Percentiles rank a stretch among this genome's conserved stretches.
Conservation (phyloP, 2,888 invertebrate genomes). For the Piscicola geometra region DNA sequence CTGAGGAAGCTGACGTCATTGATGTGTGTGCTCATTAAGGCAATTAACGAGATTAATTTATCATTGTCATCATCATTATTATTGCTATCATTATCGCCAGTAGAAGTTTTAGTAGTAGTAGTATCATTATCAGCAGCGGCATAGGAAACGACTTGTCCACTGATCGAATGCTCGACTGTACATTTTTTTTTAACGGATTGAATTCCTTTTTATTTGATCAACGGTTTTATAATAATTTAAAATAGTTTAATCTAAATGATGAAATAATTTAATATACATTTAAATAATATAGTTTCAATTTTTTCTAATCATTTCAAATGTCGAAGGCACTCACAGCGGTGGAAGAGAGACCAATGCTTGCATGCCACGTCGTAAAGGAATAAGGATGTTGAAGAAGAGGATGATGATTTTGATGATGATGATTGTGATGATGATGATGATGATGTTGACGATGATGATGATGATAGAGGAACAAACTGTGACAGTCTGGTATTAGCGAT, state of each 20-base stretch:
- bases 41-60: neutral
- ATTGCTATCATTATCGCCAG: neutral
- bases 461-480: neutral
- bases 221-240: too few relatives aligned
- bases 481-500: neutral
- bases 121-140: too few relatives aligned
- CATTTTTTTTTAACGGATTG: too few relatives aligned
- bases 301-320: too few relatives aligned
- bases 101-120: too few relatives aligned
- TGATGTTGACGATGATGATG: slow-evolving; percentile 19
- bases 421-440: slow-evolving; percentile 3
- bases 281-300: too few relatives aligned
- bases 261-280: too few relatives aligned
- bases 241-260: too few relatives aligned
- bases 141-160: too few relatives aligned
- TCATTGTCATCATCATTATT: neutral
- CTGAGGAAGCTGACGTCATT: neutral
- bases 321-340: neutral
- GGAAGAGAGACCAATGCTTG: neutral
- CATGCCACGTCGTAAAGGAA: neutral
- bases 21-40: neutral
- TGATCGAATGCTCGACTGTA: too few relatives aligned
- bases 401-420: neutral
- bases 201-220: too few relatives aligned
- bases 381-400: neutral